phyloP scores from a whole-genome alignment of 2,888 invertebrate species.

The Eilema sororculum region DNA sequence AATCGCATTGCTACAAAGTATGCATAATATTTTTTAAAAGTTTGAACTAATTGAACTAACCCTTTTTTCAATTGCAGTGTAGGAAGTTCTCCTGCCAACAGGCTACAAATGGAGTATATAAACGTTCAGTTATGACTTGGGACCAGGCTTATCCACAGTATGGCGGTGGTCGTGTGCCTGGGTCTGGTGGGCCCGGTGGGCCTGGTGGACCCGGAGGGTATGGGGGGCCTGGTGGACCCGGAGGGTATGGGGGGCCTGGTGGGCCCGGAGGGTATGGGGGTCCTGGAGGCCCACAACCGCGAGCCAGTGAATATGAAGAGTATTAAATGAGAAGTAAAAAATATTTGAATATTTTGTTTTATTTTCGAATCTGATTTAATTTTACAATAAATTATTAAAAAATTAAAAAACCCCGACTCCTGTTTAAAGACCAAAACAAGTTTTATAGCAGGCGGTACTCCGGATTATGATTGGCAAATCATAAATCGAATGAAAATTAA shows the following conservation, averaged over 20 bases:
- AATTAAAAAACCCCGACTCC: too few species aligned
- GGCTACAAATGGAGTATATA: constrained; percentile 37
- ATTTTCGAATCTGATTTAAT: neutral
- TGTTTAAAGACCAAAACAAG: too few species aligned
- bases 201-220: neutral
- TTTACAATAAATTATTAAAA: too few species aligned
- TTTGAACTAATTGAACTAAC: neutral
- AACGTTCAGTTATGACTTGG: neutral
- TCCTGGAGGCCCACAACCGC: neutral
- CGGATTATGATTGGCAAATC: too few species aligned
- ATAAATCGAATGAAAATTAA: too few species aligned
- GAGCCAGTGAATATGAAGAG: neutral
- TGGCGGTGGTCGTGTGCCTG: neutral
- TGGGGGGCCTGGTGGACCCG: neutral
- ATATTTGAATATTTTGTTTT: neutral
- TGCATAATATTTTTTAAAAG: too few species aligned
- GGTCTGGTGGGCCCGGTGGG: neutral
- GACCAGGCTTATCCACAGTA: constrained; percentile 12
- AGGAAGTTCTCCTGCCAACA: constrained; percentile 44
- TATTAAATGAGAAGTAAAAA: neutral
- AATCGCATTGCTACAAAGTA: too few species aligned
- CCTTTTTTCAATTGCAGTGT: constrained; percentile 43
- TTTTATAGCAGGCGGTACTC: too few species aligned
- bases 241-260: neutral
- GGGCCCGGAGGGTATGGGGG: neutral